Percentiles rank a stretch among this genome's conserved stretches.
phyloP scores from a whole-genome alignment of 2,113 vertebrate genomes.

The Callocephalon fimbriatum region DNA sequence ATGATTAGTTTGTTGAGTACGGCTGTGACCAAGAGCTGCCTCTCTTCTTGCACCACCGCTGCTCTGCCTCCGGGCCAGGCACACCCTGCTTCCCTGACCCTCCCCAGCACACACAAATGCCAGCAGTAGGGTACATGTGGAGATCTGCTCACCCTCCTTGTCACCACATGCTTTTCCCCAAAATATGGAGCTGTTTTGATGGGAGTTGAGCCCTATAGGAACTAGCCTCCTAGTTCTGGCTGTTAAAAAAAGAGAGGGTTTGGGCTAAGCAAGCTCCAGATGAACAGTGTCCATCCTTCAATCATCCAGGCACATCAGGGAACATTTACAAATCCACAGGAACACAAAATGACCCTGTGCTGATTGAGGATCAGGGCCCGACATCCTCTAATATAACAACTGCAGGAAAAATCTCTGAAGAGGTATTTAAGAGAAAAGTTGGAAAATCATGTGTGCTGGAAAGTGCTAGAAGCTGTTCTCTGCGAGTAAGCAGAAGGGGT shows the following conservation, averaged over 20 bases:
- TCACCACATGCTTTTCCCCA: not conserved
- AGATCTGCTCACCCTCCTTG: not conserved
- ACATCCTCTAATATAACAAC: not conserved
- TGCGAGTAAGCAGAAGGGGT: not conserved
- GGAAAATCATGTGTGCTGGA: not conserved
- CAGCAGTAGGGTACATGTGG: rapidly evolving
- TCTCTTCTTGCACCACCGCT: rapidly evolving
- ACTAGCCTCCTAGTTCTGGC: not conserved
- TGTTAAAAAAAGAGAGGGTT: not conserved
- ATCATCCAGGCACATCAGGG: not conserved
- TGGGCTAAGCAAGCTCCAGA: not conserved
- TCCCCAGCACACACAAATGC: not conserved
- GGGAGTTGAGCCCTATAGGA: not conserved
- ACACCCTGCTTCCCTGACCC: not conserved
- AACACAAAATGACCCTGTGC: not conserved
- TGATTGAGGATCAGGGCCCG: not conserved
- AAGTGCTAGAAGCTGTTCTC: not conserved
- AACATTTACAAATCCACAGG: not conserved
- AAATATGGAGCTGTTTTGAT: not conserved
- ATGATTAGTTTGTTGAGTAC: not conserved
- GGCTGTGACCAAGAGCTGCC: not conserved
- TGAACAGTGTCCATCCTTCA: not conserved
- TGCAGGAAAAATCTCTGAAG: not conserved
- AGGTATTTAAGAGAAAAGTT: not conserved
- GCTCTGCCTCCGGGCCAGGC: not conserved